phyloP scores from a whole-genome alignment of 1,140 invertebrate species.

The Drosophila navojoa region DNA sequence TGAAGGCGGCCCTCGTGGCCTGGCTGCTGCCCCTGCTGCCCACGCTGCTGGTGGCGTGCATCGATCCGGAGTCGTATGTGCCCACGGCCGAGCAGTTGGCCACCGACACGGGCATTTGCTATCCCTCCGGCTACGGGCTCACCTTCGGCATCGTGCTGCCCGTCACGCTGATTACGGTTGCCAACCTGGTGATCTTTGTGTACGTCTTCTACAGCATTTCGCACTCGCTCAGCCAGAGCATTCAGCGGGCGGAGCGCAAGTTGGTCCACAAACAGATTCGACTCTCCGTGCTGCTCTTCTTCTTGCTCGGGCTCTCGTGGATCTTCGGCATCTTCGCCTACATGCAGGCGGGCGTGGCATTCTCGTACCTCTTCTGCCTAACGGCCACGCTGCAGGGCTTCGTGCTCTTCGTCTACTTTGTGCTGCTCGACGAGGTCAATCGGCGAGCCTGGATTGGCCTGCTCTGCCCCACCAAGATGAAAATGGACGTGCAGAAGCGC shows the following conservation, averaged over 20 bases:
- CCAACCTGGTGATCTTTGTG: slow-evolving; percentile 86
- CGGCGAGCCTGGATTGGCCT: slow-evolving; percentile 84
- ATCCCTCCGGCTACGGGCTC: slow-evolving; percentile 85
- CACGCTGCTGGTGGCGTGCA: slow-evolving; percentile 83
- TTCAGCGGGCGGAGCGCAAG: slow-evolving; percentile 76
- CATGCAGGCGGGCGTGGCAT: slow-evolving; percentile 84
- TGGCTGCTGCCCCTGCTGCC: slow-evolving; percentile 86
- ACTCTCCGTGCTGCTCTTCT: slow-evolving; percentile 87
- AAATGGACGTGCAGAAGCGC: slow-evolving; percentile 33
- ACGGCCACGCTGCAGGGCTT: slow-evolving; percentile 88
- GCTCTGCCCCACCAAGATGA: slow-evolving; percentile 17
- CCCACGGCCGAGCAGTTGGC: slow-evolving; percentile 51
- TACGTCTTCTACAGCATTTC: slow-evolving; percentile 85
- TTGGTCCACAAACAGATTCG: slow-evolving; percentile 84
- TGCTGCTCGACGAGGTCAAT: slow-evolving; percentile 86
- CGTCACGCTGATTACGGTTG: slow-evolving; percentile 85
- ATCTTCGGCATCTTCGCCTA: slow-evolving; percentile 86
- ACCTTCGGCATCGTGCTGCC: slow-evolving; percentile 86
- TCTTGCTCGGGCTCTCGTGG: slow-evolving; percentile 87
- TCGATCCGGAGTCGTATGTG: slow-evolving; percentile 85
- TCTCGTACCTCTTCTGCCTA: slow-evolving; percentile 87
- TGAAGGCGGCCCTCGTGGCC: slow-evolving; percentile 85
- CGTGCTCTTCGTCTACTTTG: slow-evolving; percentile 87
- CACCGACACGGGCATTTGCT: slow-evolving; percentile 84
- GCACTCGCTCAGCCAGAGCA: slow-evolving; percentile 84